These are phyloP conservation scores for Diprion similis DNA, from an alignment of 1,140 invertebrate genomes.

Conservation along the genomic window DNA sequence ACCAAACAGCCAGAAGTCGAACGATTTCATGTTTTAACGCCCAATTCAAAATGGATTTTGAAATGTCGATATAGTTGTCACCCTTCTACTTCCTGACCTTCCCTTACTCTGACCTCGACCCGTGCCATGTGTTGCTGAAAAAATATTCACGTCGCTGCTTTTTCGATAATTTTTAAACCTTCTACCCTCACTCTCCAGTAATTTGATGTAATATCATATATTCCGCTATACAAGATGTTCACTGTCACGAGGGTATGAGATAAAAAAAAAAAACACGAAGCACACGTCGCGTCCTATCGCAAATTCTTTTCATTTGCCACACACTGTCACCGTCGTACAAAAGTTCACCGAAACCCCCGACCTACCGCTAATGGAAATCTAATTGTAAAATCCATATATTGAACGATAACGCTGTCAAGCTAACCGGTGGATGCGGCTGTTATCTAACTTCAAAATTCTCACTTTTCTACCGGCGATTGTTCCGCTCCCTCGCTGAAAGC, in stretches of 20 bases:
- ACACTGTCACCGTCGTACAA: not conserved
- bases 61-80: too few relatives aligned
- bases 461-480: too few relatives aligned
- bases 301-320: not conserved
- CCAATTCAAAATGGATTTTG: too few relatives aligned
- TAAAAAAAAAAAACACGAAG: not conserved
- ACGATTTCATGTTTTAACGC: too few relatives aligned
- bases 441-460: not conserved
- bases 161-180: not conserved
- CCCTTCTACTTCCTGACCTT: too few relatives aligned
- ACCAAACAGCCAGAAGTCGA: too few relatives aligned
- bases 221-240: not conserved
- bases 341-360: too few relatives aligned
- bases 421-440: not conserved
- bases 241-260: too few relatives aligned
- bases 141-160: not conserved
- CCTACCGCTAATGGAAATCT: constrained; percentile 34
- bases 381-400: constrained; percentile 41
- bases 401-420: constrained; percentile 1
- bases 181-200: not conserved
- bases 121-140: too few relatives aligned
- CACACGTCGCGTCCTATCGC: not conserved
- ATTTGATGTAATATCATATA: not conserved
- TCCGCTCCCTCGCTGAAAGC: too few relatives aligned
- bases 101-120: too few relatives aligned